Evolutionary conservation across 2,113 vertebrate species (phyloP).

Genomic region (Spilogale gracilis): DNA sequence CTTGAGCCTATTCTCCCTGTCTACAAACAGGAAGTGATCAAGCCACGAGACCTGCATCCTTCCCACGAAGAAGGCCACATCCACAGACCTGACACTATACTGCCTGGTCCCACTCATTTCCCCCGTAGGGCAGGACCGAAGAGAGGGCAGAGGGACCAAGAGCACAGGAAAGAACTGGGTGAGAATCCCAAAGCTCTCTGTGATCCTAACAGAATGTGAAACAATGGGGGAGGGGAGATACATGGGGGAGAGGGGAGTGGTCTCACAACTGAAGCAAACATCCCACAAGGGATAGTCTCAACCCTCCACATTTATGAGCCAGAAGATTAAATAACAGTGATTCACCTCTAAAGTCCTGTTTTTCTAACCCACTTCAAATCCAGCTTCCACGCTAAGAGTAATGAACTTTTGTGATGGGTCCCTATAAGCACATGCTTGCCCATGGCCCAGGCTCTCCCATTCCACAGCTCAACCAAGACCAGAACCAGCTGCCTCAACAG

Average conservation of each 20-base stretch:
- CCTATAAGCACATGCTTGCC: not conserved
- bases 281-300: not conserved
- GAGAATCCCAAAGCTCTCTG: not conserved
- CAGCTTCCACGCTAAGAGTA: not conserved
- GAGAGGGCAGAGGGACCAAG: not conserved
- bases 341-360: not conserved
- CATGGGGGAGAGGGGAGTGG: not conserved
- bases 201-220: not conserved
- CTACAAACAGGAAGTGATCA: constrained; percentile 79
- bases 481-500: constrained; percentile 61
- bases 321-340: not conserved
- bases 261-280: not conserved
- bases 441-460: not conserved
- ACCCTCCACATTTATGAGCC: not conserved
- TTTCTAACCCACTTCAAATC: not conserved
- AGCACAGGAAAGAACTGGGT: not conserved
- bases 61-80: constrained; percentile 44
- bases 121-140: not conserved
- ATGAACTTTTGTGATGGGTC: not conserved
- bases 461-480: not conserved
- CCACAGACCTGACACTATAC: not conserved
- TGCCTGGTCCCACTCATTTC: not conserved
- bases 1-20: constrained; percentile 76
- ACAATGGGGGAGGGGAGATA: not conserved
- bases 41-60: constrained; percentile 62